A percentile compares a stretch with the other conserved stretches of the same genome.
These are phyloP conservation scores for Hepsetus odoe DNA, from an alignment of 2,113 vertebrate species.

Conservation along the genomic window DNA sequence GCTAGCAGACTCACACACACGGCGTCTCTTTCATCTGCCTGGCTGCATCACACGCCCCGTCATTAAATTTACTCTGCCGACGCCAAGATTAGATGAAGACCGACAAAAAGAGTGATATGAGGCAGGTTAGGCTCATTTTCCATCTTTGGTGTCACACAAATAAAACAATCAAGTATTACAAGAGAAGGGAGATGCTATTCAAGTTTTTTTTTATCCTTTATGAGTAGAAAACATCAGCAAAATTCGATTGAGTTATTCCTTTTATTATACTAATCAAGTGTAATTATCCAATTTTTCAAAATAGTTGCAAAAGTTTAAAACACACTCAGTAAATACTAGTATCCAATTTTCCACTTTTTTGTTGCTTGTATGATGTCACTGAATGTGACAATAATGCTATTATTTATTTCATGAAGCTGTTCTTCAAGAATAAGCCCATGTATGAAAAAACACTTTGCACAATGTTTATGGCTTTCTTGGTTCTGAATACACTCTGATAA, in stretches of 20 bases:
- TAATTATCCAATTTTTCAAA: not conserved
- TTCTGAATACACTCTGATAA: not conserved
- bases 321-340: too few relatives aligned
- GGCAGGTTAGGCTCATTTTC: conserved; percentile 46
- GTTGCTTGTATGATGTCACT: too few relatives aligned
- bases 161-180: conserved; percentile 38
- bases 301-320: too few relatives aligned
- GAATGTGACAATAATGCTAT: too few relatives aligned
- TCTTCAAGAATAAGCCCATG: not conserved
- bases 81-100: conserved; percentile 75
- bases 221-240: not conserved
- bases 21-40: conserved; percentile 75
- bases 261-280: not conserved
- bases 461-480: not conserved
- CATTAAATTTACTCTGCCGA: conserved; percentile 83
- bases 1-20: conserved; percentile 9
- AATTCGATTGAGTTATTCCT: not conserved
- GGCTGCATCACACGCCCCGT: conserved; percentile 77
- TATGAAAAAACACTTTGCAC: not conserved
- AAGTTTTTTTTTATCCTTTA: not conserved
- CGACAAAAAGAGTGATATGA: conserved; percentile 45
- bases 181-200: not conserved
- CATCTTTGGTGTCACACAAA: conserved; percentile 39
- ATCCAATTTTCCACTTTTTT: too few relatives aligned
- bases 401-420: too few relatives aligned